Evolutionary conservation across 2,888 invertebrate species (phyloP).

Genomic region (Drosophila limbata): DNA sequence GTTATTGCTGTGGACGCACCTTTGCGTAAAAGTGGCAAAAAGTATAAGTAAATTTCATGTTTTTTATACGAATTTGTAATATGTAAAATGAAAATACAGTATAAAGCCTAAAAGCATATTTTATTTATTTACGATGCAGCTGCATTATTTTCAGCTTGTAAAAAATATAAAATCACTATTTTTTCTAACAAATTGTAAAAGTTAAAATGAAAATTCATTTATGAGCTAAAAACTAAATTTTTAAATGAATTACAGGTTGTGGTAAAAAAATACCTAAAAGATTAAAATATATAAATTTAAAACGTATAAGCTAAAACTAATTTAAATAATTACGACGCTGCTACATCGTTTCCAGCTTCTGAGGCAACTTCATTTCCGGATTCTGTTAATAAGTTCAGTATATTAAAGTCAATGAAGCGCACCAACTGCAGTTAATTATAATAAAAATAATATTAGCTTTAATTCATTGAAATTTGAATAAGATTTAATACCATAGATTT

Average conservation of each 20-base stretch:
- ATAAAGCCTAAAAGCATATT: background rate
- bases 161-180: too few relatives aligned
- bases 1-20: constrained; percentile 50
- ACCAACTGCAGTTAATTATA: constrained; percentile 39
- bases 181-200: background rate
- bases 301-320: background rate
- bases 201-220: background rate
- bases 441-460: background rate
- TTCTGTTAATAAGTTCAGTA: constrained; percentile 36
- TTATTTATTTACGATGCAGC: background rate
- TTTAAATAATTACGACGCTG: background rate
- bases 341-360: constrained; percentile 34
- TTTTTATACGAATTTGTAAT: background rate
- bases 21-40: constrained; percentile 73
- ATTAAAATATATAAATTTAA: background rate
- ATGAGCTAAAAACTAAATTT: background rate
- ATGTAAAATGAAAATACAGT: constrained; percentile 13
- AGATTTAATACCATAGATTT: constrained; percentile 38
- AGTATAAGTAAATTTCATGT: constrained; percentile 66
- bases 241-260: background rate
- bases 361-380: constrained; percentile 30
- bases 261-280: too few relatives aligned
- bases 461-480: background rate
- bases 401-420: constrained; percentile 61
- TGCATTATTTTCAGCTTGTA: background rate